Base-by-base conservation (phyloP, 1,140 invertebrate species). In the Lerema accius region DNA sequence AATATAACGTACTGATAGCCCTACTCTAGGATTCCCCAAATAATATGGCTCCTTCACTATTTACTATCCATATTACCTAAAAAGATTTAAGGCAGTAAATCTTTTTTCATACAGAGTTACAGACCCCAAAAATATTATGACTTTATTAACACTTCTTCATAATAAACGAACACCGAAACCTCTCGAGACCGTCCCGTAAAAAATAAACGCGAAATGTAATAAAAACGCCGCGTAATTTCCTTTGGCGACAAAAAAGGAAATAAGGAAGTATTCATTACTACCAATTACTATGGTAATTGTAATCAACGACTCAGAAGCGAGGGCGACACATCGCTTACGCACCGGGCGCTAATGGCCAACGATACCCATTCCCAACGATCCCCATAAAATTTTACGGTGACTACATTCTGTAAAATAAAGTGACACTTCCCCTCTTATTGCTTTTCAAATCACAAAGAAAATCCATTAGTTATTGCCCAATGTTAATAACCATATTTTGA, bases 341-440 rank as follows among this genome's bases (percentile, higher is more conserved):
- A 15, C 23, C 39, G 17, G 9, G 26, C 23, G 15, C 9, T 56
- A 42, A 56, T 45, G 23, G 13, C 4, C 53, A 16, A 51, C 19
- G n/a, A 11, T 37, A 46, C 56, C 68, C 65, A 67, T 63, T 46
- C 69, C 59, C 68, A 81, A 67, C 67, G 76, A 62, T 55, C 58
- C 56, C 42, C 67, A 79, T 85, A 85, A 78, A 82, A 82, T 83
- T 83, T 83, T 83, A 85, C 76, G 76, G 58, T 72, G 79, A 76
- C 67, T 80, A 82, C 71, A 73, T 80, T 84, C 79, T 74, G 68
- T 72, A 78, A 76, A 80, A 82, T 81, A 74, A 81, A 78, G 77
- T 72, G 75, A 76, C 82, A 69, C 63, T 63, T 42, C 60, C 51
- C 62, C 42, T 63, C 23, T 14, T 46, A 49, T 66, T 23, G 19